These are phyloP conservation scores for Andrena bucephala DNA, from an alignment of 2,888 invertebrate species.

Conservation along the genomic window DNA sequence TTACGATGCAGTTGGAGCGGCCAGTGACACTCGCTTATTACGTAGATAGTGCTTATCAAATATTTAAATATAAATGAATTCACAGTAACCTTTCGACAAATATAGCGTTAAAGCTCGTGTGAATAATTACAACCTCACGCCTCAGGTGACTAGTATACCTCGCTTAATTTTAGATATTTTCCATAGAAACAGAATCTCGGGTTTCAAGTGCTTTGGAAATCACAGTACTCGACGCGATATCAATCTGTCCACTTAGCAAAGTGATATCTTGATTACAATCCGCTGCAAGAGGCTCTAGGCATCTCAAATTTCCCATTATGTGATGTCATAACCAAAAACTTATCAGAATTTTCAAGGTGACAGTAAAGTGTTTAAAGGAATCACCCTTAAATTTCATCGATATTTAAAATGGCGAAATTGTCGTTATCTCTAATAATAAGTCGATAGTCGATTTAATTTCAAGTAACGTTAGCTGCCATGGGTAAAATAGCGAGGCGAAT, in stretches of 20 bases:
- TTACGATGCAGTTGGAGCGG: conserved; percentile 13
- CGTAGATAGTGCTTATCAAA: not conserved
- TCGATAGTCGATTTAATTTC: too few relatives aligned
- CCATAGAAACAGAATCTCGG: not conserved
- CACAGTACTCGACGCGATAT: not conserved
- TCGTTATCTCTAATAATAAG: too few relatives aligned
- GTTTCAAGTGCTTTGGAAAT: not conserved
- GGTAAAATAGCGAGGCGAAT: not conserved
- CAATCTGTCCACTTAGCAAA: not conserved
- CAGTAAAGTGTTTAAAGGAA: too few relatives aligned
- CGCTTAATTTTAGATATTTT: not conserved
- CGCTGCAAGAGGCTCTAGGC: not conserved
- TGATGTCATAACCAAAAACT: not conserved
- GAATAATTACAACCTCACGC: not conserved
- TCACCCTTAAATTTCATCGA: not conserved
- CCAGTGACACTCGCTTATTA: not conserved
- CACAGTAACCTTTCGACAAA: not conserved
- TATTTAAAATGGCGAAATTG: not conserved
- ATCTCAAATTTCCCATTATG: not conserved
- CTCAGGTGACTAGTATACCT: not conserved
- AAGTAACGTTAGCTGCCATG: too few relatives aligned
- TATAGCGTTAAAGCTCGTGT: not conserved
- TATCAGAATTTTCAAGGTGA: not conserved
- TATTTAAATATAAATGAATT: not conserved
- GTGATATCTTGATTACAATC: not conserved